These are phyloP conservation scores for Conomelus anceps DNA, from an alignment of 2,888 invertebrate species.

Conservation along the genomic window DNA sequence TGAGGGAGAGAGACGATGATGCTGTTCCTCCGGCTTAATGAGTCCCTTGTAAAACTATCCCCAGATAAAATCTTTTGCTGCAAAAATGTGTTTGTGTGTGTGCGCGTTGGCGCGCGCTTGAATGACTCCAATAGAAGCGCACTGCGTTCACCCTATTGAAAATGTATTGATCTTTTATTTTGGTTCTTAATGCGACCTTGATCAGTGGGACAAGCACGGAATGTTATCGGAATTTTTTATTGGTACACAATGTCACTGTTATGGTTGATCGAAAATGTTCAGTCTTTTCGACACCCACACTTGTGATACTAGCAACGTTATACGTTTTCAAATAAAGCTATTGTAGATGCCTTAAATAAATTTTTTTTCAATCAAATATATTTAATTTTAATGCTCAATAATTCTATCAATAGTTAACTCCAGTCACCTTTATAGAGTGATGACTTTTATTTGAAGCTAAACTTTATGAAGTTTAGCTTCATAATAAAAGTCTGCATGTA, in stretches of 20 bases:
- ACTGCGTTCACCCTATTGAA: background rate
- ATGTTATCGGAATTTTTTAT: background rate
- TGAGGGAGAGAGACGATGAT: background rate
- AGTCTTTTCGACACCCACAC: background rate
- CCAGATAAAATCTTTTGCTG: background rate
- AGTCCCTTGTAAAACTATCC: background rate
- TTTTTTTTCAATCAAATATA: too few species aligned
- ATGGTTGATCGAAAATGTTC: background rate
- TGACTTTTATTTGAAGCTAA: too few species aligned
- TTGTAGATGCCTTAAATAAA: too few species aligned
- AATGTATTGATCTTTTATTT: background rate
- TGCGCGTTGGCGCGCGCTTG: background rate
- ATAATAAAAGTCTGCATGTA: too few species aligned
- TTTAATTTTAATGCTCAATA: too few species aligned
- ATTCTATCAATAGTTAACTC: too few species aligned
- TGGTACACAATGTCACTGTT: background rate
- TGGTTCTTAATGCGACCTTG: background rate
- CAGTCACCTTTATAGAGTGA: too few species aligned
- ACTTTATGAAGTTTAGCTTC: too few species aligned
- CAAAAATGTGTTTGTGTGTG: background rate
- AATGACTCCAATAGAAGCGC: background rate
- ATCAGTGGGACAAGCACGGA: background rate
- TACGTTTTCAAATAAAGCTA: background rate
- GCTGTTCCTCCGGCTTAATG: background rate
- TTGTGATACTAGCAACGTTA: too few species aligned